A percentile compares a stretch with the other conserved stretches of the same genome.
phyloP scores from a whole-genome alignment of 2,888 invertebrate species.

The Gymnoscelis rufifasciata region DNA sequence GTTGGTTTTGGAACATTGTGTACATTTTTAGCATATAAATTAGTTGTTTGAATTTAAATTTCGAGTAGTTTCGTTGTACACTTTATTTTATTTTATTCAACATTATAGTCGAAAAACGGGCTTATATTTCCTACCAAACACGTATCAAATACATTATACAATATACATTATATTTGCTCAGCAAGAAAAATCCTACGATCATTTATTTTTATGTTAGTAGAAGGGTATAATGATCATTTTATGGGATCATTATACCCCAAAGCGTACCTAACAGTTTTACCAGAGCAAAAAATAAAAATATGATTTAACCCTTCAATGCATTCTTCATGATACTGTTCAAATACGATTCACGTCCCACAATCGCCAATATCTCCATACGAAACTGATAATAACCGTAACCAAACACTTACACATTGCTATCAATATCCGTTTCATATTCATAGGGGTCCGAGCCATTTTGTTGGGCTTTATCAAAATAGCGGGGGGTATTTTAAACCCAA shows the following conservation, averaged over 20 bases:
- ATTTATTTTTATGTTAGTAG: too few species aligned
- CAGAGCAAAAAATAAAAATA: not conserved
- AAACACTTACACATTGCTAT: slow-evolving; percentile 31
- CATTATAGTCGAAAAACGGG: too few species aligned
- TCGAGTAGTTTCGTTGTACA: too few species aligned
- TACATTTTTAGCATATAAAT: slow-evolving; percentile 11
- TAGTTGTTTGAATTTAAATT: slow-evolving; percentile 2
- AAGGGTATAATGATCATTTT: too few species aligned
- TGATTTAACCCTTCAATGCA: slow-evolving; percentile 1
- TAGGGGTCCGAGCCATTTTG: slow-evolving; percentile 56
- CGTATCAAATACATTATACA: too few species aligned
- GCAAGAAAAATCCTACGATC: too few species aligned
- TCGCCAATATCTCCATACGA: slow-evolving; percentile 11
- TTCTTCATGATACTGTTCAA: slow-evolving; percentile 4
- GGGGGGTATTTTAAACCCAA: slow-evolving; percentile 74
- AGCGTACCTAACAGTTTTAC: too few species aligned
- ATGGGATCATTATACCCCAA: too few species aligned
- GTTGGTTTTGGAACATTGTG: slow-evolving; percentile 7
- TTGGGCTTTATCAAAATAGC: slow-evolving; percentile 65
- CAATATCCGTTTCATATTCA: slow-evolving; percentile 43
- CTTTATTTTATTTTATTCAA: too few species aligned
- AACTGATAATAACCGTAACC: slow-evolving; percentile 23
- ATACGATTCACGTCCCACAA: slow-evolving; percentile 8
- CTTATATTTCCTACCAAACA: too few species aligned
- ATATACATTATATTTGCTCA: too few species aligned